phyloP scores from a whole-genome alignment of 2,797 vertebrate species.

The Sebastes itinus region DNA sequence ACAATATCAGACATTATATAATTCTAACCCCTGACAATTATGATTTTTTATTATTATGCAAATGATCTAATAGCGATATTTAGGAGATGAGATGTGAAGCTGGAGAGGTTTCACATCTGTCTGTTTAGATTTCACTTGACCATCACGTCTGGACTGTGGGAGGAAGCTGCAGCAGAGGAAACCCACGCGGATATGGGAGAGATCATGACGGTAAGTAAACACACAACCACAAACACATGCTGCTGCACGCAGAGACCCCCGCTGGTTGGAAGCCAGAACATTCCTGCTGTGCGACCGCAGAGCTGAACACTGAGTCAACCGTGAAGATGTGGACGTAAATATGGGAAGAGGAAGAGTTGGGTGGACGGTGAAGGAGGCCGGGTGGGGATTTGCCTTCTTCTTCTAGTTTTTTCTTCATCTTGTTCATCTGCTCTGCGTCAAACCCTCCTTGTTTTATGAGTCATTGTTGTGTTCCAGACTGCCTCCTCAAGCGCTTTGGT shows the following conservation, averaged over 20 bases:
- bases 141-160: background rate
- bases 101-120: background rate
- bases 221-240: conserved; percentile 8
- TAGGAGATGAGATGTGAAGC: background rate
- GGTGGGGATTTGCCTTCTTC: background rate
- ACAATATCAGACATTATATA: background rate
- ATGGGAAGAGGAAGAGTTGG: background rate
- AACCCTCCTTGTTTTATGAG: background rate
- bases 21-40: background rate
- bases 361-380: background rate
- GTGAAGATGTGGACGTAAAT: background rate
- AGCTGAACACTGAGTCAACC: background rate
- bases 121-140: background rate
- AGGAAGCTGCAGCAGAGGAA: conserved; percentile 1
- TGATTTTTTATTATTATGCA: background rate
- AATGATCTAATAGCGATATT: background rate
- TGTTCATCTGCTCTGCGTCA: background rate
- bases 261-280: background rate
- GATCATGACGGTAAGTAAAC: background rate
- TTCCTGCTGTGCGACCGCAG: background rate
- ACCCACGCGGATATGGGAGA: background rate
- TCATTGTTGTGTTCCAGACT: background rate
- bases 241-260: background rate
- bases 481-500: background rate
- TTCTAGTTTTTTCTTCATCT: background rate